Conservation (phyloP, 2,113 vertebrate genomes). For the Artemisiospiza belli region DNA sequence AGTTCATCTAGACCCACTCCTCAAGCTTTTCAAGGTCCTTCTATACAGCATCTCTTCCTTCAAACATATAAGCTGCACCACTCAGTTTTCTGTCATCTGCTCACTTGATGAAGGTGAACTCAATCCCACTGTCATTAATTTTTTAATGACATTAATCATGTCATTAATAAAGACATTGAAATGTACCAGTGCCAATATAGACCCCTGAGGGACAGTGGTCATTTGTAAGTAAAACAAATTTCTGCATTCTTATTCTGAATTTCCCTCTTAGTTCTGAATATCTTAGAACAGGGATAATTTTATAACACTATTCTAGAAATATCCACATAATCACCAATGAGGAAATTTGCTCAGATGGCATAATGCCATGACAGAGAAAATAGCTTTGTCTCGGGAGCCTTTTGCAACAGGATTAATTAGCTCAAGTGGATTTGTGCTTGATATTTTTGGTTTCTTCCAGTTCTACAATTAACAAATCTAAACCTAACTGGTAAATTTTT, state of each 20-base stretch:
- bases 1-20: neutral
- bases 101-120: neutral
- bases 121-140: neutral
- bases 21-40: neutral
- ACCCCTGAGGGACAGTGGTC: neutral
- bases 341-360: neutral
- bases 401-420: neutral
- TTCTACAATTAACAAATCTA: neutral
- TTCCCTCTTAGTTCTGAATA: neutral
- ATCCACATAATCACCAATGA: neutral
- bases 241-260: neutral
- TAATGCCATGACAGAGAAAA: neutral
- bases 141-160: too few relatives aligned
- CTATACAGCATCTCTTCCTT: neutral
- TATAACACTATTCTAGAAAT: neutral
- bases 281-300: neutral
- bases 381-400: neutral
- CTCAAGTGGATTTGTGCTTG: neutral
- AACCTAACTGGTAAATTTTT: neutral
- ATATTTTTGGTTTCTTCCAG: neutral
- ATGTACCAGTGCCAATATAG: fast-evolving
- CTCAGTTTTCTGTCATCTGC: neutral
- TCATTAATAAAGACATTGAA: neutral
- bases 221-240: neutral
- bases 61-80: neutral